Base-by-base conservation (phyloP, 2,113 vertebrate genomes). In the Vulpes ferrilata region DNA sequence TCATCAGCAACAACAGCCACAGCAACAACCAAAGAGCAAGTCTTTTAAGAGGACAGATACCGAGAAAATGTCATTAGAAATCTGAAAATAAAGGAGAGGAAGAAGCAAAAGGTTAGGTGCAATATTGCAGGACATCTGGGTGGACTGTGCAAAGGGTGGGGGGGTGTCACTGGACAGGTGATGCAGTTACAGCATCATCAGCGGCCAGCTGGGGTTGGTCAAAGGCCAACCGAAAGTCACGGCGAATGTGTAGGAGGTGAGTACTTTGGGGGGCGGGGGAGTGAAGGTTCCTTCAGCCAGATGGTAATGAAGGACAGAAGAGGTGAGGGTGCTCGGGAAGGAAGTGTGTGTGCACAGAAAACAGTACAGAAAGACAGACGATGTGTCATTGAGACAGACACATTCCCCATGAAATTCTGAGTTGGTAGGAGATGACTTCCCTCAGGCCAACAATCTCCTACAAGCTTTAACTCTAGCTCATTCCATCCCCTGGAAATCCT, bases 201-300 rank as follows among this genome's bases (percentile, higher is more conserved):
- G 30, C 7, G 27, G 3, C 19, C 1, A 0, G 60, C 6, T 0
- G 32, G 57, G n/a, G 0, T 16, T 3, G 9, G n/a, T 25, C 32
- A 7, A 30, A 30, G 15, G 25, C 11, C 7, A 9, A 0, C 1
- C 1, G 60, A 7, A 32, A 13, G 35, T 55, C 51, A 15, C 0
- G 15, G 8, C 9, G 17, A 0, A 11, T 1, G 32, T n/a, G 19
- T 10, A 10, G 32, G 88, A 6, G 10, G 13, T 15, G 51, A 32
- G 30, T 3, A 7, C 0, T 30, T 15, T 27, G 7, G 20, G 17
- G 35, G 2, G 23, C 5, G 16, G 16, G 25, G 10, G 35, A 38
- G 0, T 1, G 30, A 57, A 30, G n/a, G 4, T 25, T 74, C 43
- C 35, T 64, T 51, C 57, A 10, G 53, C 11, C 25, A 35, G 23